Evolutionary conservation across 1,140 invertebrate species (phyloP), one percentile per base, ranked within the genome.

Genomic region (Conus ventricosus): DNA sequence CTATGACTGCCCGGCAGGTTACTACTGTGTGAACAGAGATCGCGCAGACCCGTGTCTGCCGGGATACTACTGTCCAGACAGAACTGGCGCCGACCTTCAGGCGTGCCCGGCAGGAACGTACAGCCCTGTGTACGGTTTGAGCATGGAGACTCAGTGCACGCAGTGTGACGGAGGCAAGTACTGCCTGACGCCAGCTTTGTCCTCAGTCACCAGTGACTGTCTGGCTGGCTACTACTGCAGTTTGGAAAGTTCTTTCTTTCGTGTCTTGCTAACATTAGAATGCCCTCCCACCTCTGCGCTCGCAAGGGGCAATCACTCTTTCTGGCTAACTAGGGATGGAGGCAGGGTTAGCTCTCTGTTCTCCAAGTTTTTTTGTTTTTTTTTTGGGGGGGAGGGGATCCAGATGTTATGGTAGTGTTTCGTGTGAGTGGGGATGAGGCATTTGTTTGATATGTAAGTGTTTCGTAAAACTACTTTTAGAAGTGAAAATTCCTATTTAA

Each of bases 111-210:
- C 92, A 25, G 94, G 94, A 53, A 95, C 94, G 1, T 95, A 93
- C 88, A 94, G 93, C 88, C 93, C 94, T 39, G 71, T 90, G 17
- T 84, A 90, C 23, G 93, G 93, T 2, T 15, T 94, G n/a, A 85
- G 85, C 15, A 87, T 89, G 60, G 89, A 90, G 39, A 90, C 87
- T 23, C 88, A 94, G 80, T 95, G 94, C 90, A 94, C 93, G 78
- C 92, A 92, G 87, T 95, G 94, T 92, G 92, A 93, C 91, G 93
- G 93, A 87, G 94, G 94, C 4, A 92, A 91, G 75, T 94, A 93
- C 88, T 95, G 94, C 89, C 90, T 88, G 78, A 88, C 89, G 5
- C 91, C 92, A 20, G 93, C 89, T 8, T 89, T 91, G 85, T 84
- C 89, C 5, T 88, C 86, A 83, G 89, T 91, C 6, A 91, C 90